Conservation (phyloP, 2,888 invertebrate species). For the Himalopsyche japonica region DNA sequence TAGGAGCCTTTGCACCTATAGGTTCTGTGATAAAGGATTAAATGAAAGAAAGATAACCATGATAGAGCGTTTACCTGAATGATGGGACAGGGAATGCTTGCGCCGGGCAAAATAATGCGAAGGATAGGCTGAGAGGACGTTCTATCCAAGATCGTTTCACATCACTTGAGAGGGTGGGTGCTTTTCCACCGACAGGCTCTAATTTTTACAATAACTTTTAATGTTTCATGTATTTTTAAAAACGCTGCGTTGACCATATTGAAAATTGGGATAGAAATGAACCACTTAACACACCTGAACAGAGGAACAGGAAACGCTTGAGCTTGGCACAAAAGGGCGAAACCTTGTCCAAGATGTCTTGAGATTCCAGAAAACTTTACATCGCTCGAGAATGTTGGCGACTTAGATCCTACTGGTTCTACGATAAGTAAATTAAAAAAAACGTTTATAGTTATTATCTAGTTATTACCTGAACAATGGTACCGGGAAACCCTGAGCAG, state of each 20-base stretch:
- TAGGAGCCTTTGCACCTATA: slow-evolving; percentile 63
- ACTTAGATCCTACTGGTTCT: slow-evolving; percentile 67
- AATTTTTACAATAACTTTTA: slow-evolving; percentile 44
- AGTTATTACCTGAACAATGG: slow-evolving; percentile 64
- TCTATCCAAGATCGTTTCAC: slow-evolving; percentile 71
- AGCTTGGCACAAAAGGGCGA: slow-evolving; percentile 64
- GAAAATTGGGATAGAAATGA: slow-evolving; percentile 30
- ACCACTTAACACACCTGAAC: slow-evolving; percentile 66
- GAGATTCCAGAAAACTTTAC: slow-evolving; percentile 65
- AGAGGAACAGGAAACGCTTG: slow-evolving; percentile 72
- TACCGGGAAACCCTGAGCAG: slow-evolving; percentile 66
- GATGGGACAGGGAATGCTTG: slow-evolving; percentile 74
- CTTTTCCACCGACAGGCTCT: slow-evolving; percentile 73
- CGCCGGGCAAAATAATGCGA: slow-evolving; percentile 74
- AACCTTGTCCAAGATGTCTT: slow-evolving; percentile 57
- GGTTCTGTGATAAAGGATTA: slow-evolving; percentile 52
- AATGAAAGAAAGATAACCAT: slow-evolving; percentile 42
- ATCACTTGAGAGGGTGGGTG: slow-evolving; percentile 71
- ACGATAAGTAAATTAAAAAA: slow-evolving; percentile 46
- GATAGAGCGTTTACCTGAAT: slow-evolving; percentile 45
- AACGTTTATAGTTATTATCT: slow-evolving; percentile 44
- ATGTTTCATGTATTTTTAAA: background rate
- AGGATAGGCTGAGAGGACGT: slow-evolving; percentile 63
- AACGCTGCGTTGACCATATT: background rate
- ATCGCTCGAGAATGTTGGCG: slow-evolving; percentile 64